Evolutionary conservation across 2,797 vertebrate species (phyloP).

Genomic region (Alca torda): DNA sequence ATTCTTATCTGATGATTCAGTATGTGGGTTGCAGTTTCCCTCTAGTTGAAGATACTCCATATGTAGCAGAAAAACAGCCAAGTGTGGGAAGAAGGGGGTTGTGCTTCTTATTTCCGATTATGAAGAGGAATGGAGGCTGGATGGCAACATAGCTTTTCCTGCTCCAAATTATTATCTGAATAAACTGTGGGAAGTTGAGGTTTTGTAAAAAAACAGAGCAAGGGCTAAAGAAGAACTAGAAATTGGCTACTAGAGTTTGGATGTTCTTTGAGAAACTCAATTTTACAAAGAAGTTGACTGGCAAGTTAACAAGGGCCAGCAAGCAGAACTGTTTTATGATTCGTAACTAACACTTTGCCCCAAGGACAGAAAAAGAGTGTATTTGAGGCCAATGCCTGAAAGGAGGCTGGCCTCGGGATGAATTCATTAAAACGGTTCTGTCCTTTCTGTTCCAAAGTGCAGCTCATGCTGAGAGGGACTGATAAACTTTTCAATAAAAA

Average conservation of each 20-base stretch:
- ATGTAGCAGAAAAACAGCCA: background rate
- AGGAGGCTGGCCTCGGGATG: background rate
- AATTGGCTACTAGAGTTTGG: background rate
- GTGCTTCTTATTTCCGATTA: background rate
- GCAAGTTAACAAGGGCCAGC: background rate
- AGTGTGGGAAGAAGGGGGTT: background rate
- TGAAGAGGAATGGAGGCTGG: background rate
- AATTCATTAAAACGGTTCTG: background rate
- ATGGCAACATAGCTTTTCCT: background rate
- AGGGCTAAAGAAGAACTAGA: background rate
- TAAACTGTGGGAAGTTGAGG: fast-evolving
- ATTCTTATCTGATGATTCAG: background rate
- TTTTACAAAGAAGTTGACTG: background rate
- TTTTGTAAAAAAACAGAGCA: background rate
- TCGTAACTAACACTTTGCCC: background rate
- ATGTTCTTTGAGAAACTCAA: background rate
- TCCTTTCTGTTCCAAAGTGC: background rate
- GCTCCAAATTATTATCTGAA: background rate
- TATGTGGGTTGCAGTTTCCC: background rate
- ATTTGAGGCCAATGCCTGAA: background rate
- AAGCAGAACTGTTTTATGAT: background rate
- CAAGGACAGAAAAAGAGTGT: background rate
- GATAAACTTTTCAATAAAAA: conserved; percentile 33
- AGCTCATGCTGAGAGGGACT: background rate
- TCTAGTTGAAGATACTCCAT: background rate